phyloP scores from a whole-genome alignment of 2,113 vertebrate genomes.

The Mystacornis crossleyi region DNA sequence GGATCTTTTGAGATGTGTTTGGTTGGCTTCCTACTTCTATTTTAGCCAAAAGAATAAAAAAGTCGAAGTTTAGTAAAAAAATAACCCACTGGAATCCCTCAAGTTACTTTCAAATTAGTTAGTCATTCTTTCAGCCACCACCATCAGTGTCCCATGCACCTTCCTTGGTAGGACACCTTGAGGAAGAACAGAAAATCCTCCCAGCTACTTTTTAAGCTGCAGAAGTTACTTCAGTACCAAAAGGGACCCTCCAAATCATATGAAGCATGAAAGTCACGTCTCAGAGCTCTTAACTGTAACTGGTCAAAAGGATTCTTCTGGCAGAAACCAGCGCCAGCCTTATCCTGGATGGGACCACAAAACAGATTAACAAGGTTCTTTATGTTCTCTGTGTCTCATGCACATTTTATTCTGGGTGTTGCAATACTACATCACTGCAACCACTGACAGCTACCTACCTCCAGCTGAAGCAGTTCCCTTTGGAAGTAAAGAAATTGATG shows the following conservation, averaged over 20 bases:
- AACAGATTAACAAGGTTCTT: neutral
- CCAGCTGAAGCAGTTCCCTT: neutral
- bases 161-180: neutral
- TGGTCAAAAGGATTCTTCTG: neutral
- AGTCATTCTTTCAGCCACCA: neutral
- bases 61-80: neutral
- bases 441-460: neutral
- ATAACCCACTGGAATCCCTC: neutral
- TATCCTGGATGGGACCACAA: neutral
- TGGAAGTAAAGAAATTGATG: neutral
- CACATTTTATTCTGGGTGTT: neutral
- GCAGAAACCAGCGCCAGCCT: neutral
- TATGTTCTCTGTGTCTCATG: neutral
- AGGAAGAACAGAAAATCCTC: neutral
- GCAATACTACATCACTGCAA: neutral
- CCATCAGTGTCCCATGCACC: neutral
- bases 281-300: neutral
- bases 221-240: neutral
- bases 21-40: neutral
- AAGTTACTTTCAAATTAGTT: neutral
- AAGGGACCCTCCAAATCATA: rapidly evolving
- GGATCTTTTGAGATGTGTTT: neutral
- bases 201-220: neutral
- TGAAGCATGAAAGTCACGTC: neutral
- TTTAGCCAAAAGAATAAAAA: neutral